A percentile compares a stretch with the other conserved stretches of the same genome.
phyloP scores from a whole-genome alignment of 23 tunicate genomes.

The Styela clava region DNA sequence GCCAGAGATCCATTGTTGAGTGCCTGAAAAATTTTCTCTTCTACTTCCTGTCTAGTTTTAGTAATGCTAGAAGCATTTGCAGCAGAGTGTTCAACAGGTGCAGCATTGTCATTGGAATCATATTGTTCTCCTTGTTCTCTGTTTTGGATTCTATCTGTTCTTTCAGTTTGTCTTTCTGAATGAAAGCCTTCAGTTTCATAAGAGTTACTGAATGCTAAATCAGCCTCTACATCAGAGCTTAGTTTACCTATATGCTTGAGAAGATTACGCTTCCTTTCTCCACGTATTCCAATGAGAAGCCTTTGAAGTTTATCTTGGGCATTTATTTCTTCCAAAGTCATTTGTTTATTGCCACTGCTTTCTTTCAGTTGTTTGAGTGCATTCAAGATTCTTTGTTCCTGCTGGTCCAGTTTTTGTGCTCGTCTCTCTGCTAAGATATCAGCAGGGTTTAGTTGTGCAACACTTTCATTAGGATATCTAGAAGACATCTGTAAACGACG shows the following conservation, averaged over 20 bases:
- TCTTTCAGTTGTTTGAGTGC: background rate
- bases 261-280: background rate
- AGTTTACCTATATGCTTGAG: background rate
- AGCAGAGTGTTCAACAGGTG: too few relatives aligned
- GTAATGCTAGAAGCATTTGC: background rate
- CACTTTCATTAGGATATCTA: background rate
- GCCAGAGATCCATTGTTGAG: slow-evolving; percentile 19
- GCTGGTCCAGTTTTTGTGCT: background rate
- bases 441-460: background rate
- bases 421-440: background rate
- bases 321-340: background rate
- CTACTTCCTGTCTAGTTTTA: slow-evolving; percentile 22
- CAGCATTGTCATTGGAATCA: background rate
- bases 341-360: background rate
- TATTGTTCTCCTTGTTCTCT: background rate
- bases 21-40: slow-evolving; percentile 29
- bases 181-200: too few relatives aligned
- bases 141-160: background rate
- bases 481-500: background rate
- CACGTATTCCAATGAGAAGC: background rate
- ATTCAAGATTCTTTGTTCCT: background rate
- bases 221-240: background rate
- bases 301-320: background rate
- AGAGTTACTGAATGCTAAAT: background rate
- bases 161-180: too few relatives aligned